phyloP scores from a whole-genome alignment of 2,113 vertebrate genomes.

The Larimichthys crocea region DNA sequence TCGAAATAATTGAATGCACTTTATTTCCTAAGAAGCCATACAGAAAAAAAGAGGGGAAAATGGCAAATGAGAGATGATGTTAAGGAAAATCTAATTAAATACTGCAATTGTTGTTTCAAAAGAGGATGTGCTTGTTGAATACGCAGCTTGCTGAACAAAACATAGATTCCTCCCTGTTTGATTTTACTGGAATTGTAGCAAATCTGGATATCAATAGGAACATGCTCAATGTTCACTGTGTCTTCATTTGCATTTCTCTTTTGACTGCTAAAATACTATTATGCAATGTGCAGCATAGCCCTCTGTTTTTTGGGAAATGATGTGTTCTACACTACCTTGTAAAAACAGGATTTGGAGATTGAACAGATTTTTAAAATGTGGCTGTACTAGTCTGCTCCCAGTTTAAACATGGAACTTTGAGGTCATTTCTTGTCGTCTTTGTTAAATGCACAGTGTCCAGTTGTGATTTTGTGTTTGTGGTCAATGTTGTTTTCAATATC shows the following conservation, averaged over 20 bases:
- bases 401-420: background rate
- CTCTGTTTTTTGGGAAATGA: too few relatives aligned
- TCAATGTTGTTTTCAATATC: too few relatives aligned
- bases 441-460: too few relatives aligned
- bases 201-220: background rate
- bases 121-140: slow-evolving; percentile 7
- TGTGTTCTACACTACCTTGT: too few relatives aligned
- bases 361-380: background rate
- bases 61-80: slow-evolving; percentile 21
- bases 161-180: background rate
- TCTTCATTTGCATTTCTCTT: background rate
- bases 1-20: slow-evolving; percentile 39
- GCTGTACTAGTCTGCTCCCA: background rate
- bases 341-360: background rate
- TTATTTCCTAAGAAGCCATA: slow-evolving; percentile 31
- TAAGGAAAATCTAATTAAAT: slow-evolving; percentile 56
- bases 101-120: slow-evolving; percentile 40
- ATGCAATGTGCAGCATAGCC: background rate
- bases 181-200: background rate
- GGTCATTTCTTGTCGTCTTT: background rate
- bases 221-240: background rate
- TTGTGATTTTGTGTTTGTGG: background rate
- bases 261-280: background rate
- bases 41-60: background rate
- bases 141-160: slow-evolving; percentile 12